These are phyloP conservation scores for Leuciscus idus DNA, from an alignment of 2,113 vertebrate species.

Conservation along the genomic window DNA sequence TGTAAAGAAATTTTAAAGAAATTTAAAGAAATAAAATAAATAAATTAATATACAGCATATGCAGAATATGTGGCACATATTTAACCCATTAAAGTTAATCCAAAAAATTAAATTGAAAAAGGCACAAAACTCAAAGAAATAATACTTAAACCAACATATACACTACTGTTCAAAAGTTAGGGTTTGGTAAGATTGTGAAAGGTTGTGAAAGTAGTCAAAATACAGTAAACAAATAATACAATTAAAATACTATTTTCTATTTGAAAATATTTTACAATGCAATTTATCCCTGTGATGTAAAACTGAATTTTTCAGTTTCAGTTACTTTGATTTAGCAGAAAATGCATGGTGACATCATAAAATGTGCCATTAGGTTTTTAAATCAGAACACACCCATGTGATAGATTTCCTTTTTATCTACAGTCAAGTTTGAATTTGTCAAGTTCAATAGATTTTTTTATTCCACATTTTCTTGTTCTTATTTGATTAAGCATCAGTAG, in stretches of 20 bases:
- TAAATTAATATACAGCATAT: background rate
- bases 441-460: slow-evolving; percentile 6
- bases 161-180: background rate
- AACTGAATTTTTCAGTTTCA: too few relatives aligned
- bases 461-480: slow-evolving; percentile 2
- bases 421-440: background rate
- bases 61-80: background rate
- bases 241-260: too few relatives aligned
- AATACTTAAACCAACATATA: background rate
- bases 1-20: too few relatives aligned
- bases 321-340: background rate
- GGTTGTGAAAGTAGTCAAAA: background rate
- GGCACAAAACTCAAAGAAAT: background rate
- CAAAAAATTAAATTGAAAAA: background rate
- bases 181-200: background rate
- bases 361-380: background rate
- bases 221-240: too few relatives aligned
- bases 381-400: background rate
- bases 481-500: slow-evolving; percentile 18
- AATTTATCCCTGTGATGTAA: too few relatives aligned
- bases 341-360: background rate
- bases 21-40: too few relatives aligned
- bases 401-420: background rate
- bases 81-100: background rate
- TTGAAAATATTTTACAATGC: too few relatives aligned